Conservation (phyloP, 2,797 vertebrate species). For the Lutjanus argentimaculatus region DNA sequence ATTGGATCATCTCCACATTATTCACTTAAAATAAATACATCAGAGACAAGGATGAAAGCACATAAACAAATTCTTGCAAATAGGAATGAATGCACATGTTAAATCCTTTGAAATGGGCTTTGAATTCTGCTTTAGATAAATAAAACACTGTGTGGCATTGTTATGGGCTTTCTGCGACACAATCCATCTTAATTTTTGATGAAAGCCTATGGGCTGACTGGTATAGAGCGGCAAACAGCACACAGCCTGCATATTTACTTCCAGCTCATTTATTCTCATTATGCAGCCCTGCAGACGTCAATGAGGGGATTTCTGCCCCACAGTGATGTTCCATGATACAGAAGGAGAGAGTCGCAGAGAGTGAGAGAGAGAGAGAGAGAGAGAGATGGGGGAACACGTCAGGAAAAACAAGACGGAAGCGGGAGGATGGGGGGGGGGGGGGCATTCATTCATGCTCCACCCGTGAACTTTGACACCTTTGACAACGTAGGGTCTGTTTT, state of each 20-base stretch:
- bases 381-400: constrained; percentile 40
- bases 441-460: constrained; percentile 79
- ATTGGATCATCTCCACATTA: constrained; percentile 30
- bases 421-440: constrained; percentile 60
- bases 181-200: constrained; percentile 85
- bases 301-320: constrained; percentile 84
- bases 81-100: constrained; percentile 31
- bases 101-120: constrained; percentile 54
- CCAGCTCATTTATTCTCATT: constrained; percentile 91
- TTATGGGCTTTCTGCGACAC: constrained; percentile 70
- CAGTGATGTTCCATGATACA: constrained; percentile 77
- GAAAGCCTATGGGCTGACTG: constrained; percentile 81
- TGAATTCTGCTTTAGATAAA: constrained; percentile 67
- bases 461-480: constrained; percentile 86
- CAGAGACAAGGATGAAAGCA: constrained; percentile 15
- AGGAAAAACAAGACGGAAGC: constrained; percentile 75
- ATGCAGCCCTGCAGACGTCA: constrained; percentile 84
- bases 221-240: constrained; percentile 75
- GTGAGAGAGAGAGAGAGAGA: constrained; percentile 35
- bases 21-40: constrained; percentile 40
- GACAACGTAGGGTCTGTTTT: constrained; percentile 85
- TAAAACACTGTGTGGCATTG: constrained; percentile 72
- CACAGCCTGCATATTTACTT: constrained; percentile 87
- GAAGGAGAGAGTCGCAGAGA: constrained; percentile 49
- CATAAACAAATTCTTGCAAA: constrained; percentile 38